A percentile compares a stretch with the other conserved stretches of the same genome.
phyloP scores from a whole-genome alignment of 2,113 vertebrate species.

The Odobenus rosmarus region DNA sequence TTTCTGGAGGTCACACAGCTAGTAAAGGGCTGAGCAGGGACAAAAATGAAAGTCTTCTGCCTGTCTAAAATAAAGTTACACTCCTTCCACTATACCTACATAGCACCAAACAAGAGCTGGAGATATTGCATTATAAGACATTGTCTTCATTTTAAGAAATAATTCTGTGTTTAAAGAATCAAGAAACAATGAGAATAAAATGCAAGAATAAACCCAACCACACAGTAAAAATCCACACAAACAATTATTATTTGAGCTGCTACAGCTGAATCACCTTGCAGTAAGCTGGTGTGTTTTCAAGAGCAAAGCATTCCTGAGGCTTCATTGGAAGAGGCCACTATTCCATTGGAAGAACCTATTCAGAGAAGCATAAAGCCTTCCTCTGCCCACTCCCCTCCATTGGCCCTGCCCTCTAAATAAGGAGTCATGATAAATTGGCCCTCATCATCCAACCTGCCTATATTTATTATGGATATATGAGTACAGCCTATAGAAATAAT shows the following conservation, averaged over 20 bases:
- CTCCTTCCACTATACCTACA: background rate
- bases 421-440: background rate
- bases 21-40: background rate
- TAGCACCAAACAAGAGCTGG: background rate
- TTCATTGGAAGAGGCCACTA: background rate
- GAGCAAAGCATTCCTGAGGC: background rate
- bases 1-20: background rate
- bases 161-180: constrained; percentile 36
- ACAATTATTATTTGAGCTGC: background rate
- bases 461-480: constrained; percentile 8
- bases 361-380: background rate
- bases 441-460: background rate
- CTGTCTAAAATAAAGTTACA: background rate
- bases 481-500: constrained; percentile 51
- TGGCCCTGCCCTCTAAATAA: background rate
- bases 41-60: background rate
- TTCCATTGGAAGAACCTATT: background rate
- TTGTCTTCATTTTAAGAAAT: constrained; percentile 32
- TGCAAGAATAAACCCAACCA: constrained; percentile 37
- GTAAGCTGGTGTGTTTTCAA: background rate
- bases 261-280: background rate
- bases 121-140: constrained; percentile 5
- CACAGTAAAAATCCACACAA: background rate
- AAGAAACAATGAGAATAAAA: constrained; percentile 31
- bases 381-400: background rate